Evolutionary conservation across 2,113 vertebrate species (phyloP).

Genomic region (Petaurus breviceps): DNA sequence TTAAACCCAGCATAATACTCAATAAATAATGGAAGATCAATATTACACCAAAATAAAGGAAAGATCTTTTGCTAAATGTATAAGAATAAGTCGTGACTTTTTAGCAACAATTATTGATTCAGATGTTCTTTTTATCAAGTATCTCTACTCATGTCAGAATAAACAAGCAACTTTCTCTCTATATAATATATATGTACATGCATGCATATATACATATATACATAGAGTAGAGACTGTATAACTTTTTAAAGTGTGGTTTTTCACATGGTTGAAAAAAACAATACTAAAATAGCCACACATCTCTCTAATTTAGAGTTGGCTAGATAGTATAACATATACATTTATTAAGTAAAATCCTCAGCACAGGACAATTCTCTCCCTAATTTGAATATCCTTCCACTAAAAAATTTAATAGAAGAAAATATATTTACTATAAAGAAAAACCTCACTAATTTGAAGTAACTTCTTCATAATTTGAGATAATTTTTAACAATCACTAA

Average conservation of each 20-base stretch:
- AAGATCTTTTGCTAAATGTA: neutral
- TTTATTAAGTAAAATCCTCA: neutral
- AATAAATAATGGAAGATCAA: neutral
- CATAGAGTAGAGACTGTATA: neutral
- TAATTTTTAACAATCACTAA: constrained; percentile 3
- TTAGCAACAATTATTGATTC: neutral
- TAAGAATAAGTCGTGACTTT: neutral
- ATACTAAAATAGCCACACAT: neutral
- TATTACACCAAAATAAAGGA: neutral
- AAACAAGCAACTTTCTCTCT: neutral
- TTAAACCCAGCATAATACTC: neutral
- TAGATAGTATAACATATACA: neutral
- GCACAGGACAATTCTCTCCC: neutral
- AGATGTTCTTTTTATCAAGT: neutral
- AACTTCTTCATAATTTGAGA: constrained; percentile 24
- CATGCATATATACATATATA: neutral
- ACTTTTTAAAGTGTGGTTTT: neutral
- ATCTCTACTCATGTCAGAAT: neutral
- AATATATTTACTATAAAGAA: constrained; percentile 8
- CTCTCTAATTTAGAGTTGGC: neutral
- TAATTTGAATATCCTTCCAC: constrained; percentile 1
- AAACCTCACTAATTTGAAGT: constrained; percentile 17
- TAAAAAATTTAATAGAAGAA: constrained; percentile 26
- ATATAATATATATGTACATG: neutral
- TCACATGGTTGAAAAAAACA: neutral